phyloP scores from a whole-genome alignment of 2,888 invertebrate species.

The Neoascia interrupta region DNA sequence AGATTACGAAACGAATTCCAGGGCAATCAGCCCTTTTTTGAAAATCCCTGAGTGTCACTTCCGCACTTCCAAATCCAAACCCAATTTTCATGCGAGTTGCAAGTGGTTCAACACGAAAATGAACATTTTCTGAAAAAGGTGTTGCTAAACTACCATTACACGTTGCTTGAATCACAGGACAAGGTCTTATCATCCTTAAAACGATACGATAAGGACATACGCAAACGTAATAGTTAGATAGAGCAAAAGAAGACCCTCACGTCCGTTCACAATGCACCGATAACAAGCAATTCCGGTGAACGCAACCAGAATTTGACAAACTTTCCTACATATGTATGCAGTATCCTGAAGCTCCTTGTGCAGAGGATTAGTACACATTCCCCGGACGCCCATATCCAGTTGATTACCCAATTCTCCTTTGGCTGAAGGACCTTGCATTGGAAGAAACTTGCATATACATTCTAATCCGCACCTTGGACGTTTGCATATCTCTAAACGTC shows the following conservation, averaged over 20 bases:
- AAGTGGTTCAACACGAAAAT: neutral
- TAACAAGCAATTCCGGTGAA: slow-evolving; percentile 29
- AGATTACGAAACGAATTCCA: neutral
- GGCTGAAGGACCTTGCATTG: too few relatives aligned
- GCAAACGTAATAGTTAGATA: slow-evolving; percentile 11
- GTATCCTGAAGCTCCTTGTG: neutral
- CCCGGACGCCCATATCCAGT: slow-evolving; percentile 21
- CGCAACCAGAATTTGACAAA: slow-evolving; percentile 25
- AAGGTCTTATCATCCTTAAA: slow-evolving; percentile 59
- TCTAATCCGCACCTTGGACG: slow-evolving; percentile 17
- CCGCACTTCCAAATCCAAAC: slow-evolving; percentile 2
- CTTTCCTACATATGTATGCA: neutral
- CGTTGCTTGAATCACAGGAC: slow-evolving; percentile 57
- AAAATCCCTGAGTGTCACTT: slow-evolving; percentile 6
- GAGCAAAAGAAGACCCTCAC: slow-evolving; percentile 26
- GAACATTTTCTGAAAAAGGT: slow-evolving; percentile 25
- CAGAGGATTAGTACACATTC: slow-evolving; percentile 44
- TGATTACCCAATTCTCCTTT: slow-evolving; percentile 59
- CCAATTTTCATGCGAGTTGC: neutral
- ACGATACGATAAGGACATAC: slow-evolving; percentile 41
- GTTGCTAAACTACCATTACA: too few relatives aligned
- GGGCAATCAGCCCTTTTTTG: neutral
- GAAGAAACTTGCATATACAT: slow-evolving; percentile 18
- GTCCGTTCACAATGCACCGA: slow-evolving; percentile 48
- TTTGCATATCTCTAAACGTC: slow-evolving; percentile 49